phyloP scores from a whole-genome alignment of 92 coral and sea anemone genomes.

The Epizoanthus ramosus region DNA sequence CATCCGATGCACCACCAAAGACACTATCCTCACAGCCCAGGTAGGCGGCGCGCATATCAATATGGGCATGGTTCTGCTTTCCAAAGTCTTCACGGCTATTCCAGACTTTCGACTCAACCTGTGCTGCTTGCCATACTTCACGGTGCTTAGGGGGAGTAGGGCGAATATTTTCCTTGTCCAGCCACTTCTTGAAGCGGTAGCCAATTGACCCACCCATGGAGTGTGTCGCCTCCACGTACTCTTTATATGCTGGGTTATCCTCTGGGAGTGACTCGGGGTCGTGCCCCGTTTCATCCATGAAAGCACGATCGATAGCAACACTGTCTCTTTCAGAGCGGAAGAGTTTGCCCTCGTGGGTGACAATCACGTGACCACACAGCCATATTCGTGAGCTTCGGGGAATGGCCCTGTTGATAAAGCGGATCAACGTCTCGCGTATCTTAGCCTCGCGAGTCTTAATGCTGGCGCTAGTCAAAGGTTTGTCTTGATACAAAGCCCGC shows the following conservation, averaged over 20 bases:
- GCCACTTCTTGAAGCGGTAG: conserved; percentile 21
- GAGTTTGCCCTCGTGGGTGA: conserved; percentile 2
- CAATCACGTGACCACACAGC: conserved; percentile 3
- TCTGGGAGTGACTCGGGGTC: conserved; percentile 18
- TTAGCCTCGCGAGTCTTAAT: neutral
- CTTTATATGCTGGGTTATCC: neutral
- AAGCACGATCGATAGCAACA: neutral
- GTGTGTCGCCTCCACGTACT: conserved; percentile 13
- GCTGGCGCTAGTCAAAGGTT: neutral
- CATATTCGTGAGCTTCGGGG: conserved; percentile 1
- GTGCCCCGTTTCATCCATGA: conserved; percentile 19
- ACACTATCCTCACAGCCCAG: conserved; percentile 40
- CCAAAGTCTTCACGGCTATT: neutral
- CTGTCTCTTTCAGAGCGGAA: conserved; percentile 1
- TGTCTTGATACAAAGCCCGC: neutral
- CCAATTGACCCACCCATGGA: conserved; percentile 26
- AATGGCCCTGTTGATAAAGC: conserved; percentile 21
- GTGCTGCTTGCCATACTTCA: conserved; percentile 20
- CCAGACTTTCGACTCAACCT: conserved; percentile 4
- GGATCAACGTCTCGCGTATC: neutral
- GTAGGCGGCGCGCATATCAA: conserved; percentile 54
- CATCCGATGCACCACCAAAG: neutral
- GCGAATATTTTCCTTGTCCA: neutral
- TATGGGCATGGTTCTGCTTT: neutral
- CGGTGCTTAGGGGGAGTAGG: conserved; percentile 16